A percentile compares a stretch with the other conserved stretches of the same genome.
phyloP scores from a whole-genome alignment of 2,888 invertebrate genomes.

The Neoascia interrupta region DNA sequence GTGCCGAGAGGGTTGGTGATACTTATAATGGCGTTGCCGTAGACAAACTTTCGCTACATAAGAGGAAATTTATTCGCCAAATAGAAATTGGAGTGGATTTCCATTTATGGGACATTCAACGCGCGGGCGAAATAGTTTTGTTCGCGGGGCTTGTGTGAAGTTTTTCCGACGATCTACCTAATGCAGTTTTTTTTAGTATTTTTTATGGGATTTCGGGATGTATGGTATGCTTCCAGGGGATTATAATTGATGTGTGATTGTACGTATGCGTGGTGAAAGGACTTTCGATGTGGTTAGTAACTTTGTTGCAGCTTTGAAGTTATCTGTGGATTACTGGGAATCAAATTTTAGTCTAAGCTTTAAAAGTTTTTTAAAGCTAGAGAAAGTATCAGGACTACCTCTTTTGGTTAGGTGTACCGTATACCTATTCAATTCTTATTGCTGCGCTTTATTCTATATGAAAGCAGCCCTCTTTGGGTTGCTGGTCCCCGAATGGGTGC shows the following conservation, averaged over 20 bases:
- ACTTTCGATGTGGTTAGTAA: too few relatives aligned
- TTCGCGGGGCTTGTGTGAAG: constrained; percentile 30
- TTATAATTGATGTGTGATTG: constrained; percentile 33
- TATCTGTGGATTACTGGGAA: too few relatives aligned
- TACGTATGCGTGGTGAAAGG: too few relatives aligned
- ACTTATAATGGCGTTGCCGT: constrained; percentile 50
- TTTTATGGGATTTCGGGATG: constrained; percentile 38
- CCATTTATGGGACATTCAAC: constrained; percentile 37
- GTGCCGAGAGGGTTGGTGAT: constrained; percentile 1
- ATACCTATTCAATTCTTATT: too few relatives aligned
- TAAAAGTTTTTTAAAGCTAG: too few relatives aligned
- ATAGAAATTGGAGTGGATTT: constrained; percentile 67
- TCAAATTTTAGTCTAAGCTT: too few relatives aligned
- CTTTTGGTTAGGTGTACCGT: too few relatives aligned
- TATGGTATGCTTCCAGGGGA: constrained; percentile 20
- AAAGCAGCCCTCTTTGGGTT: too few relatives aligned
- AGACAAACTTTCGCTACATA: constrained; percentile 66
- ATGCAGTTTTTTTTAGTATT: constrained; percentile 10
- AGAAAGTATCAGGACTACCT: too few relatives aligned
- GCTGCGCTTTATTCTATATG: too few relatives aligned
- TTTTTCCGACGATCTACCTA: constrained; percentile 32
- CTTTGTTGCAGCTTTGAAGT: too few relatives aligned
- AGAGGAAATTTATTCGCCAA: constrained; percentile 64
- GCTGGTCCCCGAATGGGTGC: too few relatives aligned
- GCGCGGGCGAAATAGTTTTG: constrained; percentile 39